These are phyloP conservation scores for Acanthis flammea DNA, from an alignment of 2,797 vertebrate genomes.

Conservation along the genomic window DNA sequence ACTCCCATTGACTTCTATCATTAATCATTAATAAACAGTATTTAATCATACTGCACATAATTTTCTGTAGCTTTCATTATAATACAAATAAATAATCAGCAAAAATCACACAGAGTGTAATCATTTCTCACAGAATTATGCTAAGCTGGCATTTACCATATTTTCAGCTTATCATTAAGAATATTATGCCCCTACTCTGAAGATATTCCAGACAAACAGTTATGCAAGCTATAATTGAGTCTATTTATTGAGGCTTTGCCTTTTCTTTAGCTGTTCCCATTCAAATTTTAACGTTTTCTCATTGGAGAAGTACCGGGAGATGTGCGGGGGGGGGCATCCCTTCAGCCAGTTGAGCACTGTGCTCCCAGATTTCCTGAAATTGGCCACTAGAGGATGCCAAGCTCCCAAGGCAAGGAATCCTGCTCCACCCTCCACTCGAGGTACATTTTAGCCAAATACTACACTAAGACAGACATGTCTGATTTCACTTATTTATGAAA, in stretches of 20 bases:
- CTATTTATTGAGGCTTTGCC: not conserved
- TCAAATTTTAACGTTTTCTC: not conserved
- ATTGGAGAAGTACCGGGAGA: not conserved
- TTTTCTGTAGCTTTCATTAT: not conserved
- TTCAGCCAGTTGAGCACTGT: not conserved
- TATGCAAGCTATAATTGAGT: not conserved
- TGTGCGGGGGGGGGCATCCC: not conserved
- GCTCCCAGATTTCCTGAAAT: not conserved
- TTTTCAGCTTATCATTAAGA: not conserved
- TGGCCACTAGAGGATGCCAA: conserved; percentile 57
- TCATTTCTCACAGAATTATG: not conserved
- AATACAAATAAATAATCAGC: not conserved
- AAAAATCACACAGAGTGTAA: not conserved
- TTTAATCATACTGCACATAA: not conserved
- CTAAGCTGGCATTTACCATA: not conserved
- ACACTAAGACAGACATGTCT: not conserved
- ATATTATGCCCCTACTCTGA: not conserved
- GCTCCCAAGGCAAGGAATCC: not conserved
- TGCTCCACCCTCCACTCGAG: not conserved
- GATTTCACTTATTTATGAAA: not conserved
- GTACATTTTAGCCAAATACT: not conserved
- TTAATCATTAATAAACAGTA: not conserved
- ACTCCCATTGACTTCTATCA: not conserved
- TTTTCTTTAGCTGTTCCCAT: not conserved
- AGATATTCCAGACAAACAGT: not conserved